These are phyloP conservation scores for Cassiopea andromeda DNA, from an alignment of 30 jellyfish, hydroid and myxozoan species.

Conservation along the genomic window DNA sequence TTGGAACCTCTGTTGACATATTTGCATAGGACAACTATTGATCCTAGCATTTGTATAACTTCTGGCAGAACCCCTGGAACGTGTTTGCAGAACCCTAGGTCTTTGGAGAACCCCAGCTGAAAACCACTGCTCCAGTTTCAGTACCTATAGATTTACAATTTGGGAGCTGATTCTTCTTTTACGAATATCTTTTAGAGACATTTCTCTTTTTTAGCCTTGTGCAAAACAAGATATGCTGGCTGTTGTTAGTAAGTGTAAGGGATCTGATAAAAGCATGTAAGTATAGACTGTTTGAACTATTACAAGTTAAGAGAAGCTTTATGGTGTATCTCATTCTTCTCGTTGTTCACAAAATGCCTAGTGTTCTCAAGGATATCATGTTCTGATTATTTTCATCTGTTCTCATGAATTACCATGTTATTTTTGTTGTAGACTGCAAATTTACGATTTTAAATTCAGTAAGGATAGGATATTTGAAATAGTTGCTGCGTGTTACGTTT, in stretches of 20 bases:
- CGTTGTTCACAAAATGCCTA: not conserved
- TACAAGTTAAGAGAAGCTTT: too few species aligned
- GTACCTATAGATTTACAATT: too few species aligned
- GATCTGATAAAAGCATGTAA: conserved; percentile 62
- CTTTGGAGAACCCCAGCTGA: too few species aligned
- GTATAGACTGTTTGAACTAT: not conserved
- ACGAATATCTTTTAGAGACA: too few species aligned
- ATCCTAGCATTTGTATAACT: too few species aligned
- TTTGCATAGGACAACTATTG: too few species aligned
- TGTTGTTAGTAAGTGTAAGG: conserved; percentile 52
- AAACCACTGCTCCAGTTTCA: too few species aligned
- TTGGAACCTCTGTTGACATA: too few species aligned
- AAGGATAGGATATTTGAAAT: conserved; percentile 29
- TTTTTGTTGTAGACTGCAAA: conserved; percentile 29
- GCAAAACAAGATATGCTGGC: conserved; percentile 43
- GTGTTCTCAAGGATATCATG: not conserved
- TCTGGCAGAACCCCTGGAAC: too few species aligned
- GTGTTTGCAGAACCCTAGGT: too few species aligned
- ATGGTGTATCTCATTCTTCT: not conserved
- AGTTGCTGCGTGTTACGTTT: conserved; percentile 14
- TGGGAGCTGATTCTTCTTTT: too few species aligned
- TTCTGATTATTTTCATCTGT: not conserved
- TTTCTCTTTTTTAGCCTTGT: conserved; percentile 24
- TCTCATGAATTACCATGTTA: too few species aligned
- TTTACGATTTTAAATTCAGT: conserved; percentile 28